These are phyloP conservation scores for Microcebus ravelobensis DNA, from an alignment of 2,113 vertebrate genomes.

Conservation along the genomic window DNA sequence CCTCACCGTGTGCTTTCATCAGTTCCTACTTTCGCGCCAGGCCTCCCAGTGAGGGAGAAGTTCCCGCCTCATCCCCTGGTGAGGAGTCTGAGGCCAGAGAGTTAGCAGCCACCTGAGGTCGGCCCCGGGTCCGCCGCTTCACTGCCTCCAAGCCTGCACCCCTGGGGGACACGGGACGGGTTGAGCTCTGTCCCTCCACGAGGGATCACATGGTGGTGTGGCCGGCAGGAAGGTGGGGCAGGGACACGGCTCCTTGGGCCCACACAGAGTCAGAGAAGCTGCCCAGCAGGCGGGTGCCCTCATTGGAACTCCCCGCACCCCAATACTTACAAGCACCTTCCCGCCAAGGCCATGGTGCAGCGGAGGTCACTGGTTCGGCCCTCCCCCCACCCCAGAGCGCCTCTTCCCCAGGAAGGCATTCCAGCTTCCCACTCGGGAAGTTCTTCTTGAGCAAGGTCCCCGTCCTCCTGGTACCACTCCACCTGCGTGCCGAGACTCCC, in stretches of 20 bases:
- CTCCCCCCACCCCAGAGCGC: fast-evolving
- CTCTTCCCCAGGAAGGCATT: not conserved
- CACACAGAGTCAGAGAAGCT: not conserved
- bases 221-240: fast-evolving
- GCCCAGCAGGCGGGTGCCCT: too few relatives aligned
- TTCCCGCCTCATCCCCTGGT: not conserved
- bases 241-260: not conserved
- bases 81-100: not conserved
- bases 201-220: too few relatives aligned
- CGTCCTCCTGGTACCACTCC: fast-evolving
- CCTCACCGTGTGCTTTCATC: not conserved
- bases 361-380: not conserved
- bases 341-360: not conserved
- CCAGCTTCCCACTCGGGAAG: not conserved
- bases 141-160: not conserved
- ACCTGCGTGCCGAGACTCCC: fast-evolving
- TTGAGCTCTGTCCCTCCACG: not conserved
- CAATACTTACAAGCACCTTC: not conserved
- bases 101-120: too few relatives aligned
- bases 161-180: not conserved
- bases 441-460: not conserved
- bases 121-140: not conserved
- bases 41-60: not conserved
- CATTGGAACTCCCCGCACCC: not conserved
- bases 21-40: fast-evolving